Percentiles rank a stretch among this genome's conserved stretches.
These are phyloP conservation scores for Drosophila prolongata DNA, from an alignment of 2,888 invertebrate species.

Conservation along the genomic window DNA sequence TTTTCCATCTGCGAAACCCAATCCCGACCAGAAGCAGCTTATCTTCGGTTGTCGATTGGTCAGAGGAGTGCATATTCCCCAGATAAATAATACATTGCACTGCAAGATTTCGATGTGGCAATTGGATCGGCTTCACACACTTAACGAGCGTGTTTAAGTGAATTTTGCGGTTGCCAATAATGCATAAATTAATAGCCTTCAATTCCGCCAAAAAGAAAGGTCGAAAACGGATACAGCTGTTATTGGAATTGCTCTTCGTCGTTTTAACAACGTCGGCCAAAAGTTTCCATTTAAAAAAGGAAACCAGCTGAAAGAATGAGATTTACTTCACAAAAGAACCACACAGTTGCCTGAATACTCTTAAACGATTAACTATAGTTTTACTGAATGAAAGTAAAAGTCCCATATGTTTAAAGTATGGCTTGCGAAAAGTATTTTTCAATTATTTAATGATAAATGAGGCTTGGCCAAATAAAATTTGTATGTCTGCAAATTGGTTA, in stretches of 20 bases:
- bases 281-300: constrained; percentile 58
- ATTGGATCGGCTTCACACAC: constrained; percentile 29
- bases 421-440: no score
- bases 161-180: constrained; percentile 64
- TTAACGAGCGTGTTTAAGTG: constrained; percentile 59
- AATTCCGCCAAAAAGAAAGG: not conserved
- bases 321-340: not conserved
- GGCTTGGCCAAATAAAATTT: not conserved
- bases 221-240: constrained; percentile 6
- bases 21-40: constrained; percentile 21
- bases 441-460: not conserved
- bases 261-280: constrained; percentile 18
- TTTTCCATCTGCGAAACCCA: constrained; percentile 22
- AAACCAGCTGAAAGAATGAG: constrained; percentile 1
- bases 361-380: not conserved
- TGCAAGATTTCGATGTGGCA: constrained; percentile 44
- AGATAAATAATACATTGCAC: constrained; percentile 68
- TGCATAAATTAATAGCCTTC: constrained; percentile 64
- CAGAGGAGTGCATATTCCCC: constrained; percentile 13
- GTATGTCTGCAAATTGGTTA: not conserved
- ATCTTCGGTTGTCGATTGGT: constrained; percentile 19
- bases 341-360: not conserved
- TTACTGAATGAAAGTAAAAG: not conserved
- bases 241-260: constrained; percentile 9
- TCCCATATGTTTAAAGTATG: not conserved